phyloP scores from a whole-genome alignment of 1,140 invertebrate species.

The Zaprionus ghesquierei region DNA sequence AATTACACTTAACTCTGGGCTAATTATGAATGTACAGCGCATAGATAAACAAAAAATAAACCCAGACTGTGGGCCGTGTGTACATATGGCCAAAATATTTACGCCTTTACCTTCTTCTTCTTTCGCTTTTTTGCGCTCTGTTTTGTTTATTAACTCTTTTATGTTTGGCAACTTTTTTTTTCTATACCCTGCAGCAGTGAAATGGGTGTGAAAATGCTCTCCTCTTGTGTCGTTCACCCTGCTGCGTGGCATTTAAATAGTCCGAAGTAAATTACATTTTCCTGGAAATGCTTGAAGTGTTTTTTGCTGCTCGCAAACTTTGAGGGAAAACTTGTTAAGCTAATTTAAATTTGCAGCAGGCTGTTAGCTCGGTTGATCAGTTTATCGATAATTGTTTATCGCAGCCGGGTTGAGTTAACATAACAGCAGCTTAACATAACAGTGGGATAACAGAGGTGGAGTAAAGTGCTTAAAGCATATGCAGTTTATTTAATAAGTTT shows the following conservation, averaged over 20 bases:
- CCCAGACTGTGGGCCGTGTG: constrained; percentile 9
- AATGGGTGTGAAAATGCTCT: not conserved
- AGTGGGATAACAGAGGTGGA: not conserved
- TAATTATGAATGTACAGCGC: constrained; percentile 69
- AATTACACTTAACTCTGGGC: constrained; percentile 40
- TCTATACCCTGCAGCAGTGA: constrained; percentile 3
- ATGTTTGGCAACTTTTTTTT: not conserved
- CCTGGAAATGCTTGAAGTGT: not conserved
- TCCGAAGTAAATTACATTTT: not conserved
- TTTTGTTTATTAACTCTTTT: constrained; percentile 4
- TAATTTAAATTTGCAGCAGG: not conserved
- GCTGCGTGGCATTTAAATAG: not conserved
- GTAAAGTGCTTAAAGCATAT: no score
- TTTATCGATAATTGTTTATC: not conserved
- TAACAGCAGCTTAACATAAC: not conserved
- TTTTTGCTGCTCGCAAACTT: not conserved
- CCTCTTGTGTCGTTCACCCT: not conserved
- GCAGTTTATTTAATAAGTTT: no score
- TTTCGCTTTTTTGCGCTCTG: not conserved
- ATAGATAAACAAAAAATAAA: constrained; percentile 63
- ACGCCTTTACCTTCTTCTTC: not conserved
- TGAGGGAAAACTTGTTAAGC: not conserved
- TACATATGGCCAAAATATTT: constrained; percentile 21
- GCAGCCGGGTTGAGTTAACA: no score
- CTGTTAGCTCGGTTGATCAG: no score